Conservation (phyloP, 2,797 vertebrate genomes). For the Denticeps clupeoides region DNA sequence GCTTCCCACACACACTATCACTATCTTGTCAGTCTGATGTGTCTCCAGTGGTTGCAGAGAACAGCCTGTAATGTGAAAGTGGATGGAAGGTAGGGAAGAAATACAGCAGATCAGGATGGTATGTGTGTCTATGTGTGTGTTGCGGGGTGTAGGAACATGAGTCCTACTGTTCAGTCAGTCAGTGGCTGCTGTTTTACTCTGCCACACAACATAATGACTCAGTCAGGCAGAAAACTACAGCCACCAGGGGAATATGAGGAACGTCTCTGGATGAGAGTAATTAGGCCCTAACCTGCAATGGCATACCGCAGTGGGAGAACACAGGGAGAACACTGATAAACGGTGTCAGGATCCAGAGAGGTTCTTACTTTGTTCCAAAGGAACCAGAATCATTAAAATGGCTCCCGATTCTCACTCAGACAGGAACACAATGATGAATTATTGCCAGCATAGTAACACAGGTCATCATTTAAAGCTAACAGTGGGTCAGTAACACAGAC, state of each 20-base stretch:
- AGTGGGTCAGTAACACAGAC: too few relatives aligned
- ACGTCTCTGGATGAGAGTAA: conserved; percentile 80
- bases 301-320: conserved; percentile 72
- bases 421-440: too few relatives aligned
- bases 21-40: too few relatives aligned
- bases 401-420: too few relatives aligned
- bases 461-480: too few relatives aligned
- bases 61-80: not conserved
- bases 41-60: not conserved
- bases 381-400: too few relatives aligned
- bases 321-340: conserved; percentile 25
- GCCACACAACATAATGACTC: conserved; percentile 82
- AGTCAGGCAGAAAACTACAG: conserved; percentile 92
- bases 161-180: conserved; percentile 63
- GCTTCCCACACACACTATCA: too few relatives aligned
- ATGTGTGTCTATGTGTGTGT: not conserved
- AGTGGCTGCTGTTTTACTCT: conserved; percentile 73
- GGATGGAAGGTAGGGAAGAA: not conserved
- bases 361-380: too few relatives aligned
- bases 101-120: conserved; percentile 34
- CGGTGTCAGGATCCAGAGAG: not conserved
- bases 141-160: conserved; percentile 43
- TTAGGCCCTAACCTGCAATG: conserved; percentile 89
- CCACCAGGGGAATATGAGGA: conserved; percentile 85
- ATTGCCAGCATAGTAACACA: too few relatives aligned